Evolutionary conservation across 2,888 invertebrate genomes (phyloP).

Genomic region (Limnephilus marmoratus): DNA sequence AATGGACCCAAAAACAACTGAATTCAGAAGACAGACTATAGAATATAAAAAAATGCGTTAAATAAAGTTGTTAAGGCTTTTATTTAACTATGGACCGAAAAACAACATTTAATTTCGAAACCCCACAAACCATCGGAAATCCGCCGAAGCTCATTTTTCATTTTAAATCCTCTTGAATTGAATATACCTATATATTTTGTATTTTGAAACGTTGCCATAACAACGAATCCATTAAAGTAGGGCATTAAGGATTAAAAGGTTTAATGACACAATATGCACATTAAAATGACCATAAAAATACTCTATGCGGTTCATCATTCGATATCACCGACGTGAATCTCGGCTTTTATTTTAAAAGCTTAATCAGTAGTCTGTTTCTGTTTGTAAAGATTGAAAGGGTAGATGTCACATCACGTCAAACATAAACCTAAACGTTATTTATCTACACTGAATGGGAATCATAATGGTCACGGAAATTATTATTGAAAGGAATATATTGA

Average conservation of each 20-base stretch:
- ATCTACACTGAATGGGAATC: not conserved
- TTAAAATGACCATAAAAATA: constrained; percentile 16
- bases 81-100: not conserved
- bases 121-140: not conserved
- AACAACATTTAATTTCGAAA: not conserved
- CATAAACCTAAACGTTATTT: not conserved
- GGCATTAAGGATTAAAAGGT: constrained; percentile 19
- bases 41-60: not conserved
- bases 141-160: not conserved
- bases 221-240: not conserved
- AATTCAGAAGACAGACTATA: no score
- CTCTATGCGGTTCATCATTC: constrained; percentile 14
- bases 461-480: not conserved
- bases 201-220: constrained; percentile 32
- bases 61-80: not conserved
- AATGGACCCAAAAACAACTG: no score
- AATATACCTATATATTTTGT: not conserved
- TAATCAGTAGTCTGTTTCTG: not conserved
- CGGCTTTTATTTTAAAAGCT: constrained; percentile 2
- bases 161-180: not conserved
- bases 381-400: constrained; percentile 14
- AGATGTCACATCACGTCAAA: constrained; percentile 4
- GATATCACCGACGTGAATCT: not conserved
- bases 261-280: constrained; percentile 17
- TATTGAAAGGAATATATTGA: not conserved